Evolutionary conservation across 1,140 invertebrate species (phyloP).

Genomic region (Nixonia krombeini): DNA sequence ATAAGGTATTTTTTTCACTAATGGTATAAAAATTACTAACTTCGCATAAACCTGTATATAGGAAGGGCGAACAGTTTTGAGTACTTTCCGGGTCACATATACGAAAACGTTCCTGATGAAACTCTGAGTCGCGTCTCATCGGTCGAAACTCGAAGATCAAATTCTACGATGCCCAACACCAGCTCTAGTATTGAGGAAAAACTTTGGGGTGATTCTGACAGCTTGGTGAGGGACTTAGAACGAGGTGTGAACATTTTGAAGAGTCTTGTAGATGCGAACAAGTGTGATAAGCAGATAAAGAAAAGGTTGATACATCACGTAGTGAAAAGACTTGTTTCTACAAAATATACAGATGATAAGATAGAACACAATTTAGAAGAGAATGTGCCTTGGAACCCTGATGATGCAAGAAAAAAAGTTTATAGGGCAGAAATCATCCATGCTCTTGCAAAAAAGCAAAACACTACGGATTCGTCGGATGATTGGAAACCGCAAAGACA

Average conservation of each 20-base stretch:
- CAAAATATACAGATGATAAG: conserved; percentile 66
- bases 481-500: conserved; percentile 61
- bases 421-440: conserved; percentile 64
- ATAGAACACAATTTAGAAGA: conserved; percentile 64
- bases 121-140: conserved; percentile 59
- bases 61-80: conserved; percentile 70
- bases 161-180: conserved; percentile 67
- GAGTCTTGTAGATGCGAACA: conserved; percentile 65
- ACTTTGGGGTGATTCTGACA: conserved; percentile 66
- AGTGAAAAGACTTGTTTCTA: conserved; percentile 66
- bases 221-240: conserved; percentile 65
- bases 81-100: conserved; percentile 70
- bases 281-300: conserved; percentile 65
- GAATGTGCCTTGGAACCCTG: conserved; percentile 67
- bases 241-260: conserved; percentile 68
- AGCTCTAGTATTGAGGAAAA: conserved; percentile 69
- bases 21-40: too few relatives aligned
- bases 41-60: too few relatives aligned
- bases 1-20: too few relatives aligned
- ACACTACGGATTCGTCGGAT: conserved; percentile 62
- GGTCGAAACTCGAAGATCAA: conserved; percentile 56
- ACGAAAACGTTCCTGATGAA: conserved; percentile 61
- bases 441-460: conserved; percentile 59
- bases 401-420: conserved; percentile 63
- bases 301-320: conserved; percentile 68